Conservation (phyloP, 2,113 vertebrate species). For the Vulpes lagopus region DNA sequence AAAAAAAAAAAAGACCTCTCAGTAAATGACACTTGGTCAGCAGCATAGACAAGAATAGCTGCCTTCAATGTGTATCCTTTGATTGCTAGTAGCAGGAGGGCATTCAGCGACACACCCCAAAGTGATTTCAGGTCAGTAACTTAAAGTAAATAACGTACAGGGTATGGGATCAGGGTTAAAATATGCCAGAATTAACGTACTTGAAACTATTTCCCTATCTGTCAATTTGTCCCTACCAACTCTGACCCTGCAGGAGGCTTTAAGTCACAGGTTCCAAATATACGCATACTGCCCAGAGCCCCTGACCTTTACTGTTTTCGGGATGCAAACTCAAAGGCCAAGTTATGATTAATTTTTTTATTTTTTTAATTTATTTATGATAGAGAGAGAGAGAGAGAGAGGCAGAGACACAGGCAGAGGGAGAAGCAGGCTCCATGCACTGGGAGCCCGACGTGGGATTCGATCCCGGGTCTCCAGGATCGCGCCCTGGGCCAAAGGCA, state of each 20-base stretch:
- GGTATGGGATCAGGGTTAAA: background rate
- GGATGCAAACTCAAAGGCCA: background rate
- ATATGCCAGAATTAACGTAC: background rate
- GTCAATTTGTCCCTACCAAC: background rate
- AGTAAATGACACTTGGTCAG: background rate
- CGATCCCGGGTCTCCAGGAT: no score
- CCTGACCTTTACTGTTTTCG: background rate
- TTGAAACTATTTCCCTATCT: background rate
- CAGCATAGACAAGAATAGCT: background rate
- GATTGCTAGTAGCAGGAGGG: background rate
- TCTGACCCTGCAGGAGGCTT: background rate
- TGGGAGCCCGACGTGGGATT: no score
- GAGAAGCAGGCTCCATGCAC: no score
- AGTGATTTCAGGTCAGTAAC: conserved; percentile 22
- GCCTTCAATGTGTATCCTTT: background rate
- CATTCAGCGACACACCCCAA: background rate
- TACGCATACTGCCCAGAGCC: background rate
- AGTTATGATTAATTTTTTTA: background rate
- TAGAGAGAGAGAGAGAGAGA: no score
- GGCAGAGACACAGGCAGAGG: no score
- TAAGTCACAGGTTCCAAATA: background rate
- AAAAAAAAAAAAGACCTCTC: background rate
- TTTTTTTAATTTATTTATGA: no score
- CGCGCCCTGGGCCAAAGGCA: no score
- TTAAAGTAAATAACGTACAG: conserved; percentile 36